Evolutionary conservation across 2,888 invertebrate species (phyloP).

Genomic region (Tachina grossa): DNA sequence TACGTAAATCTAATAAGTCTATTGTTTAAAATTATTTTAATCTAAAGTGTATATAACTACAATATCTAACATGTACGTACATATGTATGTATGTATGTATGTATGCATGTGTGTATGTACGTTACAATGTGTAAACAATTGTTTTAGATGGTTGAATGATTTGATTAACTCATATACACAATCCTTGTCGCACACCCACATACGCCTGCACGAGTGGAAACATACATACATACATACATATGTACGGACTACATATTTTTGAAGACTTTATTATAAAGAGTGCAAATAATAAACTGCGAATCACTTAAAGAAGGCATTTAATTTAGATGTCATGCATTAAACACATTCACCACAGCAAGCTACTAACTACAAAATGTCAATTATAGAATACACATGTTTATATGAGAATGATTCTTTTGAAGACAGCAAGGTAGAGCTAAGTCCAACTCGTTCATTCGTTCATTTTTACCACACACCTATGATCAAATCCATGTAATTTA

Average conservation of each 20-base stretch:
- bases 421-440: too few relatives aligned
- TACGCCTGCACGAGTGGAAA: too few relatives aligned
- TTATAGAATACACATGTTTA: too few relatives aligned
- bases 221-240: background rate
- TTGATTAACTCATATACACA: slow-evolving; percentile 35
- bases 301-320: background rate
- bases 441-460: too few relatives aligned
- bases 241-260: slow-evolving; percentile 19
- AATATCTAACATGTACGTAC: slow-evolving; percentile 5
- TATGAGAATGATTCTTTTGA: too few relatives aligned
- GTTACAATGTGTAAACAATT: slow-evolving; percentile 23
- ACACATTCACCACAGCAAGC: too few relatives aligned
- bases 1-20: slow-evolving; percentile 71
- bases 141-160: slow-evolving; percentile 49
- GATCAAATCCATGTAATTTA: too few relatives aligned
- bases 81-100: background rate
- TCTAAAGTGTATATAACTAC: slow-evolving; percentile 68
- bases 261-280: slow-evolving; percentile 42
- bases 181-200: slow-evolving; percentile 1
- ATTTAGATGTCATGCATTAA: too few relatives aligned
- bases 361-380: too few relatives aligned
- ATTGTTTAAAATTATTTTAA: slow-evolving; percentile 71
- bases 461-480: too few relatives aligned
- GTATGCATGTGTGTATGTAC: background rate
- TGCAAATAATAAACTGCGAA: slow-evolving; percentile 6